phyloP scores from a whole-genome alignment of 2,113 vertebrate species.

The Rissa tridactyla region DNA sequence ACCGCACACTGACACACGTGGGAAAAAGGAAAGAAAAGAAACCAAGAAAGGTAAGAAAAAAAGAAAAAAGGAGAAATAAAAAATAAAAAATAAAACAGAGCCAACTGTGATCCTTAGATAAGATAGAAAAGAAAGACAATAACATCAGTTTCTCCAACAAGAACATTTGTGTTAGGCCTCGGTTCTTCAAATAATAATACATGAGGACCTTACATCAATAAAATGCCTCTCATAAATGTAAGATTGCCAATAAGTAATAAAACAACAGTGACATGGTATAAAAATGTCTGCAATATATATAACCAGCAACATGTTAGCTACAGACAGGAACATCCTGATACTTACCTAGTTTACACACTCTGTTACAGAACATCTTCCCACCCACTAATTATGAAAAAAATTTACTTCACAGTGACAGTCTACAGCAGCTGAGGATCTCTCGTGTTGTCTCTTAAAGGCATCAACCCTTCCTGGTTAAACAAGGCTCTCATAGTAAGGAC shows the following conservation, averaged over 20 bases:
- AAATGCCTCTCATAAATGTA: rapidly evolving
- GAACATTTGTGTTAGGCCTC: not conserved
- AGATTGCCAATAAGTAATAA: not conserved
- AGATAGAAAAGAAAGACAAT: not conserved
- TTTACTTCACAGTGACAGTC: not conserved
- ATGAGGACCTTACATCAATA: not conserved
- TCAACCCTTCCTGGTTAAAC: not conserved
- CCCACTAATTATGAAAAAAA: not conserved
- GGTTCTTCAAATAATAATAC: not conserved
- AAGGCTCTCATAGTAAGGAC: not conserved
- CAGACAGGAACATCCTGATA: not conserved
- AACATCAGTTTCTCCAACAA: not conserved
- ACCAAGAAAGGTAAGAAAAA: not conserved
- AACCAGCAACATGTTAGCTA: not conserved
- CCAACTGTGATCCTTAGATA: not conserved
- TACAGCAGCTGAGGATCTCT: not conserved
- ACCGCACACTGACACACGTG: not conserved
- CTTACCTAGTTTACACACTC: not conserved
- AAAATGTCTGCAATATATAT: not conserved
- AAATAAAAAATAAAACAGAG: not conserved
- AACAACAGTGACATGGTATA: not conserved
- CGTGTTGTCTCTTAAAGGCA: not conserved
- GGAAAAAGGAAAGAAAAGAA: not conserved
- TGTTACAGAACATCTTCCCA: not conserved
- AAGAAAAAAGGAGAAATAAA: no score